Evolutionary conservation across 2,888 invertebrate species (phyloP).

Genomic region (Eilema griseolum): DNA sequence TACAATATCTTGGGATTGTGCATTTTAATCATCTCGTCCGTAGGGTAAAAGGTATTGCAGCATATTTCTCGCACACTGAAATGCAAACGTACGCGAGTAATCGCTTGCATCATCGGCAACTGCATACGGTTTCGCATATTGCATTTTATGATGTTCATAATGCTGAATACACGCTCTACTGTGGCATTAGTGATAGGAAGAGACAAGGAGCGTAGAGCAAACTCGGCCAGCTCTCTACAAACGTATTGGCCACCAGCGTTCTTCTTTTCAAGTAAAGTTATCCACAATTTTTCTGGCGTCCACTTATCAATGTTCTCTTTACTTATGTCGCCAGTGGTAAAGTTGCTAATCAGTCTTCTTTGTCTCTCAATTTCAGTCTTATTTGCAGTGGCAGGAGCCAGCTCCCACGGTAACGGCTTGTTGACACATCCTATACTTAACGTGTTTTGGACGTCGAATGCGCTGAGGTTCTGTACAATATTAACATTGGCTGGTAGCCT

Average conservation of each 20-base stretch:
- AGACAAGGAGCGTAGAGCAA: neutral
- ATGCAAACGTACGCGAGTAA: conserved; percentile 10
- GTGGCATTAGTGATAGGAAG: neutral
- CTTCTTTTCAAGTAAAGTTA: conserved; percentile 15
- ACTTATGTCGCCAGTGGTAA: conserved; percentile 19
- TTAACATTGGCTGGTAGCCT: conserved; percentile 15
- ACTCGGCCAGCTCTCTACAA: neutral
- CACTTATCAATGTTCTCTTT: conserved; percentile 7
- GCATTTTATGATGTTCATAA: conserved; percentile 14
- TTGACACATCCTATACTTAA: conserved; percentile 12
- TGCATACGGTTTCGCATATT: conserved; percentile 14
- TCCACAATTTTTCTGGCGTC: conserved; percentile 13
- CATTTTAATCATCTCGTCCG: conserved; percentile 18
- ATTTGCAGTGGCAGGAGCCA: conserved; percentile 19
- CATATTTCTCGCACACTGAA: conserved; percentile 10
- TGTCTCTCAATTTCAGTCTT: conserved; percentile 20
- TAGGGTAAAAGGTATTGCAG: conserved; percentile 19
- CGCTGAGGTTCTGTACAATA: conserved; percentile 12
- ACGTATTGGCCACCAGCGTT: neutral
- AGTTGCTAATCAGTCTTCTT: conserved; percentile 18
- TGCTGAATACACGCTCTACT: conserved; percentile 8
- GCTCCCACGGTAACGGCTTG: conserved; percentile 17
- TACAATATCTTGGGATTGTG: conserved; percentile 10
- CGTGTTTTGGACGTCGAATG: conserved; percentile 9
- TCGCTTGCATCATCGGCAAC: conserved; percentile 17